Evolutionary conservation across 2,888 invertebrate species (phyloP), one percentile per base, ranked within the genome.

Genomic region (Hydraecia micacea): DNA sequence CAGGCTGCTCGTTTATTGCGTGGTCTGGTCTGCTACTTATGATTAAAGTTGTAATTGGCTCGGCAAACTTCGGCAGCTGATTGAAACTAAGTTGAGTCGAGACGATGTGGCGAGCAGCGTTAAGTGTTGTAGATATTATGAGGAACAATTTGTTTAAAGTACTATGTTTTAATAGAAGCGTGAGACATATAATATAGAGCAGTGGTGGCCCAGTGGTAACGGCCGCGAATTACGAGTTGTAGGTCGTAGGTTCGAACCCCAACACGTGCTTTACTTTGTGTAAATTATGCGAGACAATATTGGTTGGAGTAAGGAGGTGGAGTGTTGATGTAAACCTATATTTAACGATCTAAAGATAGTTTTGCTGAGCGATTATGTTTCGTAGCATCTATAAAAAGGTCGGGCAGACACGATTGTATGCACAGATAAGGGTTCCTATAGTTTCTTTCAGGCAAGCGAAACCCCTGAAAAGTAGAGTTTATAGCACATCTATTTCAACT

Each of bases 21-120:
- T 74, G 72, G 74, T 58, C 60, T 72, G 66, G 79, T 73, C 77
- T 68, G 69, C 66, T 79, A 75, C 80, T 84, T 88, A 84, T 84
- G 78, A 86, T 83, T 77, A 79, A 88, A 89, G 69, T 84, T 84
- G 68, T 84, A 83, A 89, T 88, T 86, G 80, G 60, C 70, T 80
- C 39, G 73, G 80, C 71, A 74, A 86, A 87, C 79, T 84, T 88
- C 36, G 63, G 39, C 46, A 81, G 82, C 78, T 89, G 84, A 88
- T 89, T 88, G 89, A 89, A 89, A 89, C 79, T 83, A 86, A 89
- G 75, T 89, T 79, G 65, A 81, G 67, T 63, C 73, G 66, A 62
- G 77, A 76, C 42, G 67, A 67, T 76, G 70, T 80, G 32, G 58
- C 52, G 46, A 58, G 66, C 42, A 58, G 15, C 68, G 63, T 42